These are phyloP conservation scores for Paramuricea clavata DNA, from an alignment of 92 coral and sea anemone genomes.

Conservation along the genomic window DNA sequence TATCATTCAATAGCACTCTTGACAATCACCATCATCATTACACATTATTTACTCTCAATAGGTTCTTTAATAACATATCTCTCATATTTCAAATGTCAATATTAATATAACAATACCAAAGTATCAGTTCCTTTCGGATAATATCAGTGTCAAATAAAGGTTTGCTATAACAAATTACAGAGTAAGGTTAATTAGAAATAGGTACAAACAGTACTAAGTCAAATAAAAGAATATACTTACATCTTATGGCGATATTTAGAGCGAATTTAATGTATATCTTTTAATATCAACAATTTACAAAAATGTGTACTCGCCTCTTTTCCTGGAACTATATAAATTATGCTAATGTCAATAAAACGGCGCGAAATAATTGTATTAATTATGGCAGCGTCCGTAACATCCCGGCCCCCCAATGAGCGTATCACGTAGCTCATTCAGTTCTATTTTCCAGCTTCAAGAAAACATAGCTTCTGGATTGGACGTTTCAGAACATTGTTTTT, in stretches of 20 bases:
- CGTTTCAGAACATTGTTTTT: no score
- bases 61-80: not conserved
- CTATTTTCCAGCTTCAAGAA: not conserved
- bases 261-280: not conserved
- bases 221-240: not conserved
- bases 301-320: not conserved
- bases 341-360: not conserved
- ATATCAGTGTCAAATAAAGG: not conserved
- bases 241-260: not conserved
- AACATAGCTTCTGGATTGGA: no score
- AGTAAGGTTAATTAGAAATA: not conserved
- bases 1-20: not conserved
- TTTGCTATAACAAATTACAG: not conserved
- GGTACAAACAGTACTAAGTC: not conserved
- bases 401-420: slow-evolving; percentile 6
- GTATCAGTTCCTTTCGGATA: not conserved
- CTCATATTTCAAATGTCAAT: not conserved
- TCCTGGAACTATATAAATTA: not conserved
- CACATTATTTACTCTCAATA: not conserved
- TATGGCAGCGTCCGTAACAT: no score
- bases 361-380: not conserved
- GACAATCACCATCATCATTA: not conserved
- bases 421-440: not conserved
- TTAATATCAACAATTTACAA: not conserved
- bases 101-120: not conserved